Conservation (phyloP, 2,888 invertebrate species). For the Germaria angustata region DNA sequence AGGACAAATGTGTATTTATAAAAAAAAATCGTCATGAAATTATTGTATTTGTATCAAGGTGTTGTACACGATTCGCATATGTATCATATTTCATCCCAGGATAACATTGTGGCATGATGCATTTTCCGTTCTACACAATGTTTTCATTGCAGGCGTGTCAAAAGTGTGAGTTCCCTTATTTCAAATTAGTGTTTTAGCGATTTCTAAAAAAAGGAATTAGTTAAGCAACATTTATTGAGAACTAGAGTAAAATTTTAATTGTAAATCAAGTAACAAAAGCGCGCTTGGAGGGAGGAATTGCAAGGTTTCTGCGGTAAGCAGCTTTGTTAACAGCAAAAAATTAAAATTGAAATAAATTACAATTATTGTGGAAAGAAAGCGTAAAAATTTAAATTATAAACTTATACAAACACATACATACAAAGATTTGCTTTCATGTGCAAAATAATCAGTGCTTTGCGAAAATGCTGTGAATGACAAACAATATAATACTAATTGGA, state of each 20-base stretch:
- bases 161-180: not conserved
- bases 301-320: conserved; percentile 46
- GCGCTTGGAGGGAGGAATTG: not conserved
- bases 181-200: not conserved
- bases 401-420: not conserved
- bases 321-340: conserved; percentile 1
- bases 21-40: conserved; percentile 10
- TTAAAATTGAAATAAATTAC: not conserved
- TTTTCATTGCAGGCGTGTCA: conserved; percentile 32
- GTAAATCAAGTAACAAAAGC: not conserved
- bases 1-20: no score
- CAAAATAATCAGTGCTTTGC: conserved; percentile 15
- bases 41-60: conserved; percentile 29
- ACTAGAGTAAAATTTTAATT: not conserved
- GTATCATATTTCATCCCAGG: conserved; percentile 52
- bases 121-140: conserved; percentile 4
- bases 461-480: conserved; percentile 2
- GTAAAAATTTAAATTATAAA: conserved; percentile 5
- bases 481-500: conserved; percentile 37
- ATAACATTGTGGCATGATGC: conserved; percentile 13
- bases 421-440: conserved; percentile 36
- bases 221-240: conserved; percentile 36
- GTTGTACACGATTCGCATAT: not conserved
- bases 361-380: not conserved
- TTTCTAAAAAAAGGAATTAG: conserved; percentile 31